These are phyloP conservation scores for Tragopan temminckii DNA, from an alignment of 2,797 vertebrate genomes.

Conservation along the genomic window DNA sequence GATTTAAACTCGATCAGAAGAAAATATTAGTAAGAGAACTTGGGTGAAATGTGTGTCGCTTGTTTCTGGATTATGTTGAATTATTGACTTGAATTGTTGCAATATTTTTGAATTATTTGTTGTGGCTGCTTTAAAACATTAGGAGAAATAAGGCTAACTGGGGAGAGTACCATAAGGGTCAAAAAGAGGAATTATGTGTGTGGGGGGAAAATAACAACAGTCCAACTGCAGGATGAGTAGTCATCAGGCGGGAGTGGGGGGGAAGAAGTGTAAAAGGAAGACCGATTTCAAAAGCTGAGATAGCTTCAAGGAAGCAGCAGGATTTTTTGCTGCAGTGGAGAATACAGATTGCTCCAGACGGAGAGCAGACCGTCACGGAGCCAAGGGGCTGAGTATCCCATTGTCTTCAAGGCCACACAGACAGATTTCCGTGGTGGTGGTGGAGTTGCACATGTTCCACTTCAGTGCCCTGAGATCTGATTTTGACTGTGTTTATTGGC, in stretches of 20 bases:
- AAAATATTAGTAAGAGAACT: background rate
- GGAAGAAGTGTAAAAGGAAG: background rate
- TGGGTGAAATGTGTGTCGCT: background rate
- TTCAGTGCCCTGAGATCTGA: background rate
- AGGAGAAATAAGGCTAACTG: background rate
- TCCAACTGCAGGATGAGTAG: background rate
- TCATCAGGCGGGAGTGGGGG: background rate
- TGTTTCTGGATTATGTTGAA: background rate
- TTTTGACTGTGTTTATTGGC: background rate
- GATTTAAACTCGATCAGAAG: background rate
- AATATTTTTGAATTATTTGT: background rate
- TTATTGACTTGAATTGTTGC: background rate
- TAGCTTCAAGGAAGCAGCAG: background rate
- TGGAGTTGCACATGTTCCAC: background rate
- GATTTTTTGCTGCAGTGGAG: background rate
- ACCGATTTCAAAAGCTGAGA: background rate
- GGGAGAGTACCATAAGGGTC: background rate
- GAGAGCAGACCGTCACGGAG: background rate
- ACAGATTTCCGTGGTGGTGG: background rate
- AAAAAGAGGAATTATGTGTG: background rate
- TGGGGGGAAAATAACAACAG: rapidly evolving
- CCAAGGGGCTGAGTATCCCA: background rate
- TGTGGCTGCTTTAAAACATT: background rate
- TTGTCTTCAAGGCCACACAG: background rate
- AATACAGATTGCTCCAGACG: background rate